These are phyloP conservation scores for Perca schrenkii DNA, from an alignment of 2,113 vertebrate species.

Conservation along the genomic window DNA sequence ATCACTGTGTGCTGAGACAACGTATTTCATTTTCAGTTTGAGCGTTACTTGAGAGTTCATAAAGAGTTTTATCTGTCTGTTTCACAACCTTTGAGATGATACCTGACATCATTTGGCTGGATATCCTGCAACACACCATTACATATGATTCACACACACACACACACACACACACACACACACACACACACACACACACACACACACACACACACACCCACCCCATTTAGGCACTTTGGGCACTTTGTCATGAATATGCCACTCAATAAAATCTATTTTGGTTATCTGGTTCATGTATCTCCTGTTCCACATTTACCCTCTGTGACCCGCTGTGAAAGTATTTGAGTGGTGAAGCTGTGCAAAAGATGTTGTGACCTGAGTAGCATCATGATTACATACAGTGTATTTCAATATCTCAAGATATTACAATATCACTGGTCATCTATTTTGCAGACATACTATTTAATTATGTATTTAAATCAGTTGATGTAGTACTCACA, in stretches of 20 bases:
- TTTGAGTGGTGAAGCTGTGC: neutral
- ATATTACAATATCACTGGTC: neutral
- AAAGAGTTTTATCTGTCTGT: neutral
- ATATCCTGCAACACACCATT: neutral
- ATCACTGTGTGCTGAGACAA: neutral
- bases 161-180: too few relatives aligned
- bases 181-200: too few relatives aligned
- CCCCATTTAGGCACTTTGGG: neutral
- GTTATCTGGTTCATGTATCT: slow-evolving; percentile 27
- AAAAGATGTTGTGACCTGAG: neutral
- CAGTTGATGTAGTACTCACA: neutral
- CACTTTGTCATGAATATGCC: neutral
- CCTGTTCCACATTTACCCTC: neutral
- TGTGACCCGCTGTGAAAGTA: neutral
- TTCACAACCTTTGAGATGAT: neutral
- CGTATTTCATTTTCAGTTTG: neutral
- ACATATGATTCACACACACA: too few relatives aligned
- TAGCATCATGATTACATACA: neutral
- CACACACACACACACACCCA: neutral
- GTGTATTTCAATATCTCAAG: neutral
- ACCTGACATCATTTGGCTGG: neutral
- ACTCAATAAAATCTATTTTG: slow-evolving; percentile 37
- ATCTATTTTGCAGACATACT: neutral
- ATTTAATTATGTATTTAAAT: neutral
- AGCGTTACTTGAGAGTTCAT: neutral